Evolutionary conservation across 2,888 invertebrate species (phyloP).

Genomic region (Platycnemis pennipes): DNA sequence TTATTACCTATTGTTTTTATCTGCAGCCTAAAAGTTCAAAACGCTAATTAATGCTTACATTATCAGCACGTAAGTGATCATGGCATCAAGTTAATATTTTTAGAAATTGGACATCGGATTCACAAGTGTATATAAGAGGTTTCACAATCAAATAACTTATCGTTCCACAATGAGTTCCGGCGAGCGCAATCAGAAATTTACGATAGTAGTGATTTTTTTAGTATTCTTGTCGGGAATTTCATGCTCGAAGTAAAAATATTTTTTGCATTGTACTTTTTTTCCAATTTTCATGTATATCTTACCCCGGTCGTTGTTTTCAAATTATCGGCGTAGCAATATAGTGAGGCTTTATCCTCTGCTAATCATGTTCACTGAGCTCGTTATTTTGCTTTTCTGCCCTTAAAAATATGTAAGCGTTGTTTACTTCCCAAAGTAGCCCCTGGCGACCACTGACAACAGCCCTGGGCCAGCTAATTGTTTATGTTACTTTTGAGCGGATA

Average conservation of each 20-base stretch:
- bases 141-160: too few species aligned
- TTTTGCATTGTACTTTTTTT: neutral
- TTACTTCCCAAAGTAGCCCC: neutral
- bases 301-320: neutral
- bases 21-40: too few species aligned
- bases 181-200: too few species aligned
- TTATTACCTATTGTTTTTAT: too few species aligned
- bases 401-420: conserved; percentile 28
- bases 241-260: neutral
- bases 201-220: too few species aligned
- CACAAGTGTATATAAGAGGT: too few species aligned
- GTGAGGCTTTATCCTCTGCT: neutral
- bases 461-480: neutral
- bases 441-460: neutral
- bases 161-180: too few species aligned
- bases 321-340: neutral
- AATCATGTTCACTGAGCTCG: conserved; percentile 10
- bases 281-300: neutral
- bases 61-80: too few species aligned
- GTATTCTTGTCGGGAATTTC: too few species aligned
- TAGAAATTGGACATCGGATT: too few species aligned
- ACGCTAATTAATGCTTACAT: too few species aligned
- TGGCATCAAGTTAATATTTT: too few species aligned
- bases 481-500: neutral
- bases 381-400: neutral